A percentile compares a stretch with the other conserved stretches of the same genome.
phyloP scores from a whole-genome alignment of 2,888 invertebrate genomes.

The Cheilosia vernalis region DNA sequence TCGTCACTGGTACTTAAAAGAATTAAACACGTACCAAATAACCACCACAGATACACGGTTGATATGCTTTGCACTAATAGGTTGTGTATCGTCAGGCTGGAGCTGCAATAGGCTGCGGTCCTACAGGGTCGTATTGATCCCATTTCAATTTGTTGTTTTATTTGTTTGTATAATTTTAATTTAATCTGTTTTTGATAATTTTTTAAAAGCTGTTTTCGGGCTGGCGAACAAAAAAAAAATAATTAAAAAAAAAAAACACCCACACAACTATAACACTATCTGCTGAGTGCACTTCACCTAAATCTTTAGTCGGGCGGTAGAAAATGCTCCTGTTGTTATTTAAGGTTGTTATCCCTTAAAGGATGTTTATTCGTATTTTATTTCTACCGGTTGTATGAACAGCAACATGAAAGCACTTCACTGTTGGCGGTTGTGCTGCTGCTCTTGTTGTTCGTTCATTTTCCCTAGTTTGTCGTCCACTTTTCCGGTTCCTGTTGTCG shows the following conservation, averaged over 20 bases:
- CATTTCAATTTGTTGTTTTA: slow-evolving; percentile 51
- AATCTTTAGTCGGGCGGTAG: slow-evolving; percentile 53
- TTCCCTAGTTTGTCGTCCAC: slow-evolving; percentile 72
- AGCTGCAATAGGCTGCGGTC: slow-evolving; percentile 58
- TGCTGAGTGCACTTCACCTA: slow-evolving; percentile 54
- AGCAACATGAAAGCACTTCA: slow-evolving; percentile 62
- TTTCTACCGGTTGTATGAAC: slow-evolving; percentile 61
- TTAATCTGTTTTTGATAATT: slow-evolving; percentile 37
- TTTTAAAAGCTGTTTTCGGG: slow-evolving; percentile 6
- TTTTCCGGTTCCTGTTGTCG: slow-evolving; percentile 74
- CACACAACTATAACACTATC: slow-evolving; percentile 28
- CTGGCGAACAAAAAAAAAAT: background rate
- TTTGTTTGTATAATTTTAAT: slow-evolving; percentile 33
- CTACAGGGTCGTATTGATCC: slow-evolving; percentile 67
- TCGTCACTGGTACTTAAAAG: slow-evolving; percentile 78
- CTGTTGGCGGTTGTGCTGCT: slow-evolving; percentile 47
- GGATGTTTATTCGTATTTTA: slow-evolving; percentile 70
- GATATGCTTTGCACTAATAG: slow-evolving; percentile 76
- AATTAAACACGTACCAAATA: slow-evolving; percentile 80
- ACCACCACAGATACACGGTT: slow-evolving; percentile 80
- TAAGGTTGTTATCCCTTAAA: slow-evolving; percentile 68
- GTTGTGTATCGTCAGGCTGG: slow-evolving; percentile 72
- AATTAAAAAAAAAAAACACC: slow-evolving; percentile 10
- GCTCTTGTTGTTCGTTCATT: slow-evolving; percentile 58
- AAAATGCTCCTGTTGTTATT: slow-evolving; percentile 45